Evolutionary conservation across 2,113 vertebrate genomes (phyloP).

Genomic region (Argyrosomus japonicus): DNA sequence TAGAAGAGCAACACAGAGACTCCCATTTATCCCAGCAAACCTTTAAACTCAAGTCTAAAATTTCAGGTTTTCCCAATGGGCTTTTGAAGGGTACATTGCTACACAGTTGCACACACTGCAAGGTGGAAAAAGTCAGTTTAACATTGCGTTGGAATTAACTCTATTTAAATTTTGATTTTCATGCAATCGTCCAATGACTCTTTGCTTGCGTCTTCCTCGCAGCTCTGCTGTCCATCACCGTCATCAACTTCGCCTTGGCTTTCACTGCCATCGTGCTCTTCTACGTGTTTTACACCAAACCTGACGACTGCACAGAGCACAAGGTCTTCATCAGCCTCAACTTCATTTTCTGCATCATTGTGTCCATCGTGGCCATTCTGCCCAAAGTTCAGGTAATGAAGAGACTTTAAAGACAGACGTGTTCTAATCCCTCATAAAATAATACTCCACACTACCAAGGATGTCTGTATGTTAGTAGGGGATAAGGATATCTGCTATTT

Average conservation of each 20-base stretch:
- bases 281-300: conserved; percentile 89
- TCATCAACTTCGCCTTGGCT: conserved; percentile 82
- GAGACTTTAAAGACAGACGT: background rate
- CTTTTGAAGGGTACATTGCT: background rate
- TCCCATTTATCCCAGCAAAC: too few relatives aligned
- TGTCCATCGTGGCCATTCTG: conserved; percentile 88
- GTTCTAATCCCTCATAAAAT: background rate
- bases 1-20: conserved; percentile 1
- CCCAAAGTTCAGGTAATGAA: conserved; percentile 92
- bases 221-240: conserved; percentile 86
- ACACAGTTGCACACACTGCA: background rate
- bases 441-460: background rate
- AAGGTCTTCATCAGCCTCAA: conserved; percentile 94
- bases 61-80: too few relatives aligned
- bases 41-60: background rate
- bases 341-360: conserved; percentile 87
- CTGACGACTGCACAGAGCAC: conserved; percentile 85
- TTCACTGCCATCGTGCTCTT: conserved; percentile 83
- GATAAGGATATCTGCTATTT: background rate
- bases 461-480: background rate
- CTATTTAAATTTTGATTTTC: too few relatives aligned
- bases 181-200: background rate
- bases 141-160: too few relatives aligned
- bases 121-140: background rate
- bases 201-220: conserved; percentile 39